A percentile compares a stretch with the other conserved stretches of the same genome.
phyloP scores from a whole-genome alignment of 1,140 invertebrate species.

The Chironomus striatipennis region DNA sequence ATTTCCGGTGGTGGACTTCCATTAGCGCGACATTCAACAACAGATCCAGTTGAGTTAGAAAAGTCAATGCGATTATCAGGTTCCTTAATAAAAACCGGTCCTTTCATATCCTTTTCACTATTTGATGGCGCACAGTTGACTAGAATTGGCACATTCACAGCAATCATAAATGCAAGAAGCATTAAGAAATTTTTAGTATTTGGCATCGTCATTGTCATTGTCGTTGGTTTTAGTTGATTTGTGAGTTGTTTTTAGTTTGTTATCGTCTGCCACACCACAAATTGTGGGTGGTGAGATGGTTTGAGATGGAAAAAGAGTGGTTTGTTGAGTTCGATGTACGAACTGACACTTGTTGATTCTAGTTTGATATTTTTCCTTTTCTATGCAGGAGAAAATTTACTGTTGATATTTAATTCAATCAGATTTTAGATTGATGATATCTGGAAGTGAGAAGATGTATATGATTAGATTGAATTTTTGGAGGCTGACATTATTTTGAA shows the following conservation, averaged over 20 bases:
- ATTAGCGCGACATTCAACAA: slow-evolving; percentile 84
- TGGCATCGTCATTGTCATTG: neutral
- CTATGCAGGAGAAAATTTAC: too few relatives aligned
- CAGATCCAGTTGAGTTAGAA: slow-evolving; percentile 86
- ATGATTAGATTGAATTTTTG: too few relatives aligned
- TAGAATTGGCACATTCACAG: neutral
- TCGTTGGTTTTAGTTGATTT: neutral
- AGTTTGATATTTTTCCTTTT: too few relatives aligned
- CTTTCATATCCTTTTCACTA: slow-evolving; percentile 40
- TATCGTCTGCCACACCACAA: neutral
- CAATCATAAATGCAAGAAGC: neutral
- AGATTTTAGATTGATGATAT: too few relatives aligned
- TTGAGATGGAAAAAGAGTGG: neutral
- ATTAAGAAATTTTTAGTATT: neutral
- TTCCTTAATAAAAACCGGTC: slow-evolving; percentile 86
- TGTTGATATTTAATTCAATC: too few relatives aligned
- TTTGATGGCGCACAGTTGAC: slow-evolving; percentile 1
- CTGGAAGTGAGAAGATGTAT: too few relatives aligned
- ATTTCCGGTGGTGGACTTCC: slow-evolving; percentile 85
- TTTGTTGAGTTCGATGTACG: too few relatives aligned
- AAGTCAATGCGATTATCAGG: slow-evolving; percentile 86
- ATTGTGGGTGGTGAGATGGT: slow-evolving; percentile 1
- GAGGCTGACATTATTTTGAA: too few relatives aligned
- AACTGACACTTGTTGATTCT: too few relatives aligned
- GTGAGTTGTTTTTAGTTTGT: too few relatives aligned